Percentiles rank a stretch among this genome's conserved stretches.
These are phyloP conservation scores for Catostylus mosaicus DNA, from an alignment of 30 jellyfish, hydroid and myxozoan genomes.

Conservation along the genomic window DNA sequence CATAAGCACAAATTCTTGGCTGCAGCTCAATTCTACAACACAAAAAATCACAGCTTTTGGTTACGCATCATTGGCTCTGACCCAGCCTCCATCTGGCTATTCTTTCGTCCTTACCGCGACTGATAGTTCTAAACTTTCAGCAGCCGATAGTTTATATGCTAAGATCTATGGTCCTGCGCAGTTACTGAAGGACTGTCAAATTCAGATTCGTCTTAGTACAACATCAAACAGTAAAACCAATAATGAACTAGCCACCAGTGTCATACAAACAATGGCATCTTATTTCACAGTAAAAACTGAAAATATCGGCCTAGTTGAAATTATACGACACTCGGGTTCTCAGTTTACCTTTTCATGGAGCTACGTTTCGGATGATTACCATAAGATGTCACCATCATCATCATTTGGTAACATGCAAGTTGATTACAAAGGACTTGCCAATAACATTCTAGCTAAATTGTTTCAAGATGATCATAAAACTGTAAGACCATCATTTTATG, in stretches of 20 bases:
- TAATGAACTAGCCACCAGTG: constrained; percentile 13
- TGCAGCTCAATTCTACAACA: constrained; percentile 59
- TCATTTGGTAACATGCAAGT: constrained; percentile 14
- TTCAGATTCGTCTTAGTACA: constrained; percentile 42
- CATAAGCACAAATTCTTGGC: constrained; percentile 61
- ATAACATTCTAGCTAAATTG: constrained; percentile 60
- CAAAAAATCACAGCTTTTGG: constrained; percentile 68
- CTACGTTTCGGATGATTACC: constrained; percentile 59
- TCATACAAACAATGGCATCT: constrained; percentile 4
- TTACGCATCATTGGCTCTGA: constrained; percentile 29
- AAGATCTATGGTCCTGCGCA: constrained; percentile 57
- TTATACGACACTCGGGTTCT: constrained; percentile 24
- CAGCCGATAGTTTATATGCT: constrained; percentile 56
- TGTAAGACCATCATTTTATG: constrained; percentile 40
- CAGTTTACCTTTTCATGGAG: constrained; percentile 70
- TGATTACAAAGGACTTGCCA: constrained; percentile 55
- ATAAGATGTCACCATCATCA: constrained; percentile 7
- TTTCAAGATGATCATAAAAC: constrained; percentile 70
- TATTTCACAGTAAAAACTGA: constrained; percentile 40
- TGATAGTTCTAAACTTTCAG: constrained; percentile 71
- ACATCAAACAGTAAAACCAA: constrained; percentile 1
- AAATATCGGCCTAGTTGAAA: constrained; percentile 62
- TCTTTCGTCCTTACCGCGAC: constrained; percentile 65
- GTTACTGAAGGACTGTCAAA: constrained; percentile 64
- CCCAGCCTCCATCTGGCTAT: constrained; percentile 43